Conservation (phyloP, 2,797 vertebrate species). For the Ambastaia sidthimunki region DNA sequence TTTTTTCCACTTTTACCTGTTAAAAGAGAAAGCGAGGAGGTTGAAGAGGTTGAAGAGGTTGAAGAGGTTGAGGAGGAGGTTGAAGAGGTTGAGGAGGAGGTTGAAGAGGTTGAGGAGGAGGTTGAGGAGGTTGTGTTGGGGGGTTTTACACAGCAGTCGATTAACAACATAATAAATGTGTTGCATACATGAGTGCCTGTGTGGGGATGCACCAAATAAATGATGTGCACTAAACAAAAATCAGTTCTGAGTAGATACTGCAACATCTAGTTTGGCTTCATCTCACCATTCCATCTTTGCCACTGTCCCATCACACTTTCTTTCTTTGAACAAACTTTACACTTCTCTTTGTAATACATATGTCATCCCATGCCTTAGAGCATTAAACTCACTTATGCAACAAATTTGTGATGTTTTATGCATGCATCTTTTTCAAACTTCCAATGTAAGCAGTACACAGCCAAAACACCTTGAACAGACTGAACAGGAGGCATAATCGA, state of each 20-base stretch:
- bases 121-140: too few relatives aligned
- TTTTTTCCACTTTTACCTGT: conserved; percentile 51
- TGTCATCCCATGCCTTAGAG: conserved; percentile 46
- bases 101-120: too few relatives aligned
- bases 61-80: too few relatives aligned
- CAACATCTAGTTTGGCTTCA: conserved; percentile 40
- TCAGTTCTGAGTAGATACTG: conserved; percentile 34
- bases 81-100: too few relatives aligned
- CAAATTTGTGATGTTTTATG: conserved; percentile 52
- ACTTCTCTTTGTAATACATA: conserved; percentile 34
- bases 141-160: too few relatives aligned
- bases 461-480: too few relatives aligned
- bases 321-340: conserved; percentile 34
- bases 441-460: conserved; percentile 7
- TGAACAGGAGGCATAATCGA: conserved; percentile 31
- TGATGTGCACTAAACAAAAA: conserved; percentile 28
- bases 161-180: too few relatives aligned
- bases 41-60: too few relatives aligned
- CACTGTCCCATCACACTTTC: conserved; percentile 8
- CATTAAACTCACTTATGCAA: conserved; percentile 39
- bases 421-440: conserved; percentile 49
- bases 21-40: conserved; percentile 56
- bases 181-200: conserved; percentile 41
- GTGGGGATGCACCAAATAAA: conserved; percentile 19
- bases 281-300: conserved; percentile 17